Conservation (phyloP, 2,797 vertebrate genomes). For the Agapornis canus region DNA sequence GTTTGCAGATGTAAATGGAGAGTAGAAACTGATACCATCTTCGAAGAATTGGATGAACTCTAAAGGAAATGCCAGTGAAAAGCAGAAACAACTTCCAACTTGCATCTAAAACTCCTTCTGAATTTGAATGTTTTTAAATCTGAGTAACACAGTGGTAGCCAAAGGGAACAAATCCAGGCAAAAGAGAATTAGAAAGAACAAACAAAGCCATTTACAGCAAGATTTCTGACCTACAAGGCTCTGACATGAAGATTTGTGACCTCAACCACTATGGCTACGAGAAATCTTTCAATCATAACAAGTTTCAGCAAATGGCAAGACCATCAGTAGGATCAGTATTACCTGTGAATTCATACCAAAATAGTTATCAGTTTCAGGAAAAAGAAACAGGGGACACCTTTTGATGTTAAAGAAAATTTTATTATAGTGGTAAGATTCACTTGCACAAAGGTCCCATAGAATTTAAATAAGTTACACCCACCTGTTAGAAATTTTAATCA, state of each 20-base stretch:
- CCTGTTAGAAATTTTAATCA: not conserved
- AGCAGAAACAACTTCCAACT: not conserved
- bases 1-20: not conserved
- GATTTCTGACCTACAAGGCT: not conserved
- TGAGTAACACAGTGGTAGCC: not conserved
- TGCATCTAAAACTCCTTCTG: not conserved
- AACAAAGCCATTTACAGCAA: not conserved
- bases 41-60: not conserved
- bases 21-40: not conserved
- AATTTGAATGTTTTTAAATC: not conserved
- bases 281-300: not conserved
- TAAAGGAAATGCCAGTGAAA: not conserved
- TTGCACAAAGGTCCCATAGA: not conserved
- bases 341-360: not conserved
- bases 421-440: not conserved
- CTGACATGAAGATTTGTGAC: not conserved
- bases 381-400: not conserved
- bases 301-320: not conserved
- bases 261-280: not conserved
- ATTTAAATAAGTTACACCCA: not conserved
- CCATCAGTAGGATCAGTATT: not conserved
- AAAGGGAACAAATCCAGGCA: not conserved
- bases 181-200: not conserved
- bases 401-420: not conserved
- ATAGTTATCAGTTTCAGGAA: not conserved